Conservation (phyloP, 2,888 invertebrate genomes). For the Plagiodera versicolora region DNA sequence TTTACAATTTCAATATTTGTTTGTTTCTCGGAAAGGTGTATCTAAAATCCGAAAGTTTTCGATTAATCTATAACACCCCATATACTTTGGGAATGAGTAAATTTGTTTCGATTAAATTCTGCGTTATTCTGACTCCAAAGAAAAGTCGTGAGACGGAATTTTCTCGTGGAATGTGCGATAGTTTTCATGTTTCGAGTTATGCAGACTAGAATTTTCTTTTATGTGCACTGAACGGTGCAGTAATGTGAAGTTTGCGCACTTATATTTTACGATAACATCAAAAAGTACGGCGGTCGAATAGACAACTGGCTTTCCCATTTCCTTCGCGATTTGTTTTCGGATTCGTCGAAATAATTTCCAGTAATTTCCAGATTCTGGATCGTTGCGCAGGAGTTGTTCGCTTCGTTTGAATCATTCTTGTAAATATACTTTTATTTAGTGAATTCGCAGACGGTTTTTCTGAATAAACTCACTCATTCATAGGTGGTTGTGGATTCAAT, state of each 20-base stretch:
- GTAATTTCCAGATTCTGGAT: not conserved
- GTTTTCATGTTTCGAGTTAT: not conserved
- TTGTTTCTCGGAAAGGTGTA: too few species aligned
- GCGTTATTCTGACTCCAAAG: not conserved
- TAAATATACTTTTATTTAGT: not conserved
- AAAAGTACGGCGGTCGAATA: slow-evolving; percentile 3
- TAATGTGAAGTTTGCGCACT: slow-evolving; percentile 12
- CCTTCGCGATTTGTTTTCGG: slow-evolving; percentile 2
- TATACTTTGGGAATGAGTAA: slow-evolving; percentile 6
- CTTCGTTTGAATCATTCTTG: not conserved
- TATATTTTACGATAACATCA: slow-evolving; percentile 9
- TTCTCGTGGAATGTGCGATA: not conserved
- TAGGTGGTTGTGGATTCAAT: too few species aligned
- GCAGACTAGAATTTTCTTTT: slow-evolving; percentile 2
- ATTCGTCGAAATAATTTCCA: slow-evolving; percentile 9
- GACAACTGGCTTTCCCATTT: not conserved
- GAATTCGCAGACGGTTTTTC: too few species aligned
- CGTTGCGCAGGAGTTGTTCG: not conserved
- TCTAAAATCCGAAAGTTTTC: too few species aligned
- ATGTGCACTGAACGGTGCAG: slow-evolving; percentile 1
- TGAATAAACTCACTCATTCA: too few species aligned
- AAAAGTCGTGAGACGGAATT: not conserved
- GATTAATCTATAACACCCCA: too few species aligned
- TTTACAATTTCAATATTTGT: too few species aligned
- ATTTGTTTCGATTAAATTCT: not conserved